Base-by-base conservation (phyloP, 2,113 vertebrate species). In the Echinops telfairi region DNA sequence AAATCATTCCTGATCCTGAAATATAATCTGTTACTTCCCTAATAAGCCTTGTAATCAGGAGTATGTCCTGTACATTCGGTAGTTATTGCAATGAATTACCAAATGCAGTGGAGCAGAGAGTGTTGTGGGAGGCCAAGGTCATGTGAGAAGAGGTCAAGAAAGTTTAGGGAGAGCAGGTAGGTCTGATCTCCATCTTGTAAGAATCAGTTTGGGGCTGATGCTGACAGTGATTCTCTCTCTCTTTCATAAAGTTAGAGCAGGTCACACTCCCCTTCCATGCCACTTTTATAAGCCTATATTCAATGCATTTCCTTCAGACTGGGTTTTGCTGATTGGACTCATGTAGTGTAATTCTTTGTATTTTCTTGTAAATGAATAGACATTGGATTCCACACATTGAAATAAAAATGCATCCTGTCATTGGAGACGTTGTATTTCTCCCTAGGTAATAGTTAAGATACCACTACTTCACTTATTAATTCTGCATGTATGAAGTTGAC, bases 351-450 rank as follows among this genome's bases (percentile, higher is more conserved):
- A 38, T 20, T 12, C 36, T 85, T 93, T 71, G 33, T 47, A 75
- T 95, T 93, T 93, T 84, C 43, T 62, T 77, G 40, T 60, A 81
- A 84, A 62, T n/a, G 85, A 60, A 77, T 47, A 83, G 70, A 53
- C 29, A 80, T 58, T 90, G 66, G 80, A 75, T 89, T 94, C 80
- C 66, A 76, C 29, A 75, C 70, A 86, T 27, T 91, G 77, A 94
- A 96, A 77, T 91, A 17, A 75, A 23, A 78, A 10, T 60, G 22
- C 4, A 73, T 81, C 27, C 76, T 82, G n/a, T 75, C 47, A 77
- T 89, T 23, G 60, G 68, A 89, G 57, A n/a, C 88, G 84, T 15
- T 33, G 10, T 75, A 15, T 76, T 10, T 53, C 83, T 89, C 88
- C 36, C 86, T 12, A 53, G 47, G 12, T 53, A 53, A 53, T 53